These are phyloP conservation scores for Aythya fuligula DNA, from an alignment of 2,797 vertebrate genomes.

Conservation along the genomic window DNA sequence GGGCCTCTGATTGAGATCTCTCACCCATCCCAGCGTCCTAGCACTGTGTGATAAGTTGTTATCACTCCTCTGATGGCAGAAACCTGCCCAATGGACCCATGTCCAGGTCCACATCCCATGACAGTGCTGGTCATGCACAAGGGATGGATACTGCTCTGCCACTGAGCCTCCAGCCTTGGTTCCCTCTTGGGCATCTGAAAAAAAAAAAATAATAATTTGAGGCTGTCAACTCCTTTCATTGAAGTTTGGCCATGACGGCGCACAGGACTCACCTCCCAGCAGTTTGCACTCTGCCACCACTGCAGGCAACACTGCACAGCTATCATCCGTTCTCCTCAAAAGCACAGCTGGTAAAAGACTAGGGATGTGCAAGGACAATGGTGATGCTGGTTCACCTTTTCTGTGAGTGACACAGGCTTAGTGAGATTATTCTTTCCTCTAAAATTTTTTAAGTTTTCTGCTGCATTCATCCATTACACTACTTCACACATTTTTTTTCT, in stretches of 20 bases:
- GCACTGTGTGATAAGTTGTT: not conserved
- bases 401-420: too few relatives aligned
- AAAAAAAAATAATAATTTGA: not conserved
- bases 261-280: not conserved
- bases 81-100: not conserved
- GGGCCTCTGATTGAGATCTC: not conserved
- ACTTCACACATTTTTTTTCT: not conserved
- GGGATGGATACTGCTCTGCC: rapidly evolving
- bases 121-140: too few relatives aligned
- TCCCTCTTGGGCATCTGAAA: not conserved
- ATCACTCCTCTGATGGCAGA: not conserved
- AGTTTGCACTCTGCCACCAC: rapidly evolving
- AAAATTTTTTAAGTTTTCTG: not conserved
- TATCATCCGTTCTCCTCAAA: not conserved
- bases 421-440: not conserved
- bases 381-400: rapidly evolving
- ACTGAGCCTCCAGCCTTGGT: not conserved
- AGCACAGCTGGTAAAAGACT: not conserved
- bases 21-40: not conserved
- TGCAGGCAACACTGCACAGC: rapidly evolving
- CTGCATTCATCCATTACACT: not conserved
- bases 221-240: not conserved
- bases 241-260: rapidly evolving
- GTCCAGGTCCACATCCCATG: not conserved
- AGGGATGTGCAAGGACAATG: not conserved